Base-by-base conservation (phyloP, 2,888 invertebrate genomes). In the Caenorhabditis drosophilae region DNA sequence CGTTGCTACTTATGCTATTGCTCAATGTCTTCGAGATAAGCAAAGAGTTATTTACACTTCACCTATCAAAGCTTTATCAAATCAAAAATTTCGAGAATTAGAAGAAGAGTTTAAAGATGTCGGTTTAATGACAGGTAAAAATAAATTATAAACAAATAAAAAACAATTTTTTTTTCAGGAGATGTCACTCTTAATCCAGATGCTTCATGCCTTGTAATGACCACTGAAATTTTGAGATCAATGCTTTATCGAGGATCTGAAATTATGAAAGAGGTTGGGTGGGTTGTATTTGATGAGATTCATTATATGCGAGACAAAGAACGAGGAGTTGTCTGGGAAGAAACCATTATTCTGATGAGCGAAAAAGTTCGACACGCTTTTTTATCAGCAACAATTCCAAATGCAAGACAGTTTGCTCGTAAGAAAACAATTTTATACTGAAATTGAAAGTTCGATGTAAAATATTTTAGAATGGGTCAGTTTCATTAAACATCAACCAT, bases 231-330 rank as follows among this genome's bases (percentile, higher is more conserved):
- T 88, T 87, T 99, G 67, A 88, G 98, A 68, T 95, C 94, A 81
- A 98, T 99, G 98, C 87, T 99, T 57, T 99, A 98, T 84, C 88
- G 97, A 83, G 98, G 98, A 47, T 95, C 95, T 36, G 96, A 98
- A 88, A 90, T 99, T 22, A 96, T 96, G 92, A 88, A 96, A 61
- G 98, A 99, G 88, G 96, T 99, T 0, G 97, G 96, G 48, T 99
- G 98, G 98, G 98, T 99, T 1, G 88, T 99, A 52, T 99, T 99
- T 86, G 98, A 99, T 84, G 98, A 99, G 87, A 99, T 99, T 79
- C 98, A 99, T 86, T 99, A 99, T 84, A 99, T 99, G 98, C 89
- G 98, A 79, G 96, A 99, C 84, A 96, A 96, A 86, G 97, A 98
- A 84, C 89, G 98, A 83, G 98, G 98, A 49, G 97, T 98, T 9